These are phyloP conservation scores for Cyprinodon diabolis DNA, from an alignment of 2,797 vertebrate species.

Conservation along the genomic window DNA sequence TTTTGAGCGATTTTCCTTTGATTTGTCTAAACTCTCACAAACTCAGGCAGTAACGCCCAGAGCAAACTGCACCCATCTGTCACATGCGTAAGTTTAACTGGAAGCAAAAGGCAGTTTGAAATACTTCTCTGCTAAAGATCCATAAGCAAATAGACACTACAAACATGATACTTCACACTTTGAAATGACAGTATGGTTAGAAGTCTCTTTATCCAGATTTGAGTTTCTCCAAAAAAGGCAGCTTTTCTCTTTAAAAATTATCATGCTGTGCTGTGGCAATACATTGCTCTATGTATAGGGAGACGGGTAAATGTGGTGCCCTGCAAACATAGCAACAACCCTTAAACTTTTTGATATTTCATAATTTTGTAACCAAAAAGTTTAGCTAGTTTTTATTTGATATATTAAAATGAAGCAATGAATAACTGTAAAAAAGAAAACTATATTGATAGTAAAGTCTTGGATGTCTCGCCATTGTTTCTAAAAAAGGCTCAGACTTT, in stretches of 20 bases:
- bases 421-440: not conserved
- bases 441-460: not conserved
- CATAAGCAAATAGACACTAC: conserved; percentile 41
- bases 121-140: conserved; percentile 44
- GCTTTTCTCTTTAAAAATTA: conserved; percentile 3
- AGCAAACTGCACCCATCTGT: conserved; percentile 59
- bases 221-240: conserved; percentile 10
- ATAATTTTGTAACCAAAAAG: not conserved
- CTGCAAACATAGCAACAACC: not conserved
- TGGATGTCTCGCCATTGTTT: not conserved
- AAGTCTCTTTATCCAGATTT: conserved; percentile 24
- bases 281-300: not conserved
- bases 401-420: not conserved
- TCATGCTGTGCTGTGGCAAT: not conserved
- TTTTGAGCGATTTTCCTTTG: conserved; percentile 45
- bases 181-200: conserved; percentile 35
- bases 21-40: conserved; percentile 44
- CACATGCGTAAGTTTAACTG: conserved; percentile 57
- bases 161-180: conserved; percentile 38
- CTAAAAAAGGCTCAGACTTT: not conserved
- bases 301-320: not conserved
- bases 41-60: conserved; percentile 20
- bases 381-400: not conserved
- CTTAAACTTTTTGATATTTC: not conserved
- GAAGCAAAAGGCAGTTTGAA: conserved; percentile 54